Base-by-base conservation (phyloP, 2,888 invertebrate genomes). In the Ectemnius cavifrons region DNA sequence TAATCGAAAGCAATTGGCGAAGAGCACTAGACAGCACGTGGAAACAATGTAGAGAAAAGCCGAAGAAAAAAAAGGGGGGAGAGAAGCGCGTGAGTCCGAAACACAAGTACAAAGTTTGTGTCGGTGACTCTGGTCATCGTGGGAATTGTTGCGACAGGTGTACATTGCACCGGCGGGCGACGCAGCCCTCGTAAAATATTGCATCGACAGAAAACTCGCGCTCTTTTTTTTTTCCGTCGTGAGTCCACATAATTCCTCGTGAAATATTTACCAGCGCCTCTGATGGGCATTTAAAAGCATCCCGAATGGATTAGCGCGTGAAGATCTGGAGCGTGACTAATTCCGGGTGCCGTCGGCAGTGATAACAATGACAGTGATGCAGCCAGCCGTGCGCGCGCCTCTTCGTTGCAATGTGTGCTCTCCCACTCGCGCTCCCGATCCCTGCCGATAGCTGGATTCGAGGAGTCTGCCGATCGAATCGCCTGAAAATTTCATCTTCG, bases 161-260 rank as follows among this genome's bases (percentile, higher is more conserved):
- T 37, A 65, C 58, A 37, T 45, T 18, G 56, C 45, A 58, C 2
- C 14, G 37, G 37, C 8, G 49, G 11, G 13, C 23, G 46, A 58
- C 18, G 18, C 56, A 52, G 2, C 2, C n/a, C 52, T 46, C 56
- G 20, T 58, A 46, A 65, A 65, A 65, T 65, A 65, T 58, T 13
- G 64, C 37, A n/a, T 52, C 27, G 56, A 11, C 4, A 18, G 23
- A 37, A 27, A 64, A 23, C 23, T 23, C 2, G 64, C 6, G 37
- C 37, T 6, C 37, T 37, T 37, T 46, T 64, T 37, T 37, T 46
- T 64, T 57, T 37, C 56, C 1, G 52, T 52, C 20, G 23, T 6
- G n/a, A 23, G 6, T n/a, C 62, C 47, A 11, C 14, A 62, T 62
- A n/a, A 46, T 62, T 52, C 62, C 62, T 16, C 46, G 16, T 62